Percentiles rank a stretch among this genome's conserved stretches.
Evolutionary conservation across 1,140 invertebrate genomes (phyloP).

Genomic region (Choristoneura fumiferana): DNA sequence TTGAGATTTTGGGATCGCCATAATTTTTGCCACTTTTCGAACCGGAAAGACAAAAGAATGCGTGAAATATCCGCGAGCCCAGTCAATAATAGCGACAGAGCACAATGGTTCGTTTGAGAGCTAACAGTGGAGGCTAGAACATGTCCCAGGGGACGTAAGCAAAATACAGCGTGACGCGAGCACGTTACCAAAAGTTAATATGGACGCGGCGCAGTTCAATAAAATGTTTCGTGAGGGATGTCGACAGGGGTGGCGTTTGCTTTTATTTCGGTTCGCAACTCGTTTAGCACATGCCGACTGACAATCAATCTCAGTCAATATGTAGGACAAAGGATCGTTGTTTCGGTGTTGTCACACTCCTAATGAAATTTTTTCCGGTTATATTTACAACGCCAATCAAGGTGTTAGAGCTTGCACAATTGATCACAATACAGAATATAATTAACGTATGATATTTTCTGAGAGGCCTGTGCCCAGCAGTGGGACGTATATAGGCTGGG

Average conservation of each 20-base stretch:
- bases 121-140: neutral
- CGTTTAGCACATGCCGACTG: conserved; percentile 68
- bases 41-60: conserved; percentile 13
- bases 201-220: conserved; percentile 52
- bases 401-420: too few relatives aligned
- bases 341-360: conserved; percentile 47
- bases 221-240: conserved; percentile 62
- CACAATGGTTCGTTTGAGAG: conserved; percentile 9
- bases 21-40: too few relatives aligned
- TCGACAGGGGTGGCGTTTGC: conserved; percentile 65
- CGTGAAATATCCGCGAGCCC: neutral
- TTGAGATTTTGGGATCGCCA: too few relatives aligned
- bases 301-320: conserved; percentile 74
- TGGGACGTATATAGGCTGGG: too few relatives aligned
- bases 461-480: too few relatives aligned
- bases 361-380: conserved; percentile 64
- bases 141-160: conserved; percentile 6
- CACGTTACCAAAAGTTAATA: conserved; percentile 50
- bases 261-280: conserved; percentile 67
- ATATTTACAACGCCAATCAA: conserved; percentile 25
- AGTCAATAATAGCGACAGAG: conserved; percentile 7
- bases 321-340: conserved; percentile 63
- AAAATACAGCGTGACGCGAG: conserved; percentile 8
- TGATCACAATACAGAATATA: too few relatives aligned
- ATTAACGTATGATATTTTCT: too few relatives aligned